phyloP scores from a whole-genome alignment of 2,113 vertebrate species.

The Prolemur simus region DNA sequence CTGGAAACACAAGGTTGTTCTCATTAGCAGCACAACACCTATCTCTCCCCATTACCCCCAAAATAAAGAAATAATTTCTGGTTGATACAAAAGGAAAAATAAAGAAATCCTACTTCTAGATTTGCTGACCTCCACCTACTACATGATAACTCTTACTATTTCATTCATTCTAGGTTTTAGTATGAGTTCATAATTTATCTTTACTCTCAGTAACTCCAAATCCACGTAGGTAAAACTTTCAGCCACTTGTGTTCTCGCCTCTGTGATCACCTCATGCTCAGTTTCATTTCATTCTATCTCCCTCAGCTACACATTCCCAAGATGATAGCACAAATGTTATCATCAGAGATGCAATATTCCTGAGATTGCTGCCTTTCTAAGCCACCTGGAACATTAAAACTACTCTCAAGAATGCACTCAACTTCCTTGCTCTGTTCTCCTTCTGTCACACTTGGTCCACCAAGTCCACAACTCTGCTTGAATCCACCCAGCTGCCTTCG shows the following conservation, averaged over 20 bases:
- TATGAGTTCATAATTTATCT: background rate
- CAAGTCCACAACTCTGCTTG: background rate
- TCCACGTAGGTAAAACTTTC: no score
- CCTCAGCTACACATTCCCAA: no score
- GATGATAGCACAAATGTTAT: background rate
- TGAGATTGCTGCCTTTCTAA: background rate
- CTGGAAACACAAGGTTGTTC: fast-evolving
- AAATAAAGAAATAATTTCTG: background rate
- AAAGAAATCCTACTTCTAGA: background rate
- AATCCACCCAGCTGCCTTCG: background rate
- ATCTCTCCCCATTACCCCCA: background rate
- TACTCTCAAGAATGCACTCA: background rate
- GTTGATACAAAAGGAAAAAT: background rate
- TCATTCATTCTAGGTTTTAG: background rate
- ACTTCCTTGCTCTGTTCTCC: background rate
- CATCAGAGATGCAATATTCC: background rate
- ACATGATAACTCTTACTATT: background rate
- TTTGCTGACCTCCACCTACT: fast-evolving
- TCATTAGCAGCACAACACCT: background rate
- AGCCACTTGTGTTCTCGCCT: background rate
- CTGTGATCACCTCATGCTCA: background rate
- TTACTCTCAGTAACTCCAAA: background rate
- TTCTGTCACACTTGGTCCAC: background rate
- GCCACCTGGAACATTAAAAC: no score
- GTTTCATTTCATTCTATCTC: background rate